Evolutionary conservation across 1,140 invertebrate species (phyloP).

Genomic region (Globodera ellingtonae): DNA sequence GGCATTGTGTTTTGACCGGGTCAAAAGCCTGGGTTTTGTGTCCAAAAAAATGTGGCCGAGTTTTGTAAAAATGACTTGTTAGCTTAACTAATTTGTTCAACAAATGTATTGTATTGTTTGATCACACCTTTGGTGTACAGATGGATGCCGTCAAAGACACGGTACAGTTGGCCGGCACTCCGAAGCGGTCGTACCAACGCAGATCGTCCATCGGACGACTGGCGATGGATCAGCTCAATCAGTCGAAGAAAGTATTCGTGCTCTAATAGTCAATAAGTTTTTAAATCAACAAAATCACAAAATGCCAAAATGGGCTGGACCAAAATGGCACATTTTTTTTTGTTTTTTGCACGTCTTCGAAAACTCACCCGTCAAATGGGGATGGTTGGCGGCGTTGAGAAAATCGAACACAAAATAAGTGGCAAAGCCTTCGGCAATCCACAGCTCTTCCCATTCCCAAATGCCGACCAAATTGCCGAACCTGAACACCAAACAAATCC

Average conservation of each 20-base stretch:
- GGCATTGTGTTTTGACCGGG: background rate
- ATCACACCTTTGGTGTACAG: slow-evolving; percentile 56
- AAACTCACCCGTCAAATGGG: slow-evolving; percentile 48
- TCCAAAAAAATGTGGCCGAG: no score
- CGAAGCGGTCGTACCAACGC: slow-evolving; percentile 35
- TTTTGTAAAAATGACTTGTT: no score
- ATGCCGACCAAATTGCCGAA: slow-evolving; percentile 69
- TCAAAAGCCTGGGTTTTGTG: no score
- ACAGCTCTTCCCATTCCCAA: slow-evolving; percentile 69
- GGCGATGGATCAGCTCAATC: slow-evolving; percentile 40
- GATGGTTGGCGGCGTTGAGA: slow-evolving; percentile 50
- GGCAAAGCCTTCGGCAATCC: slow-evolving; percentile 70
- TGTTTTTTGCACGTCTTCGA: slow-evolving; percentile 34
- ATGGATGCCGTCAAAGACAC: slow-evolving; percentile 55
- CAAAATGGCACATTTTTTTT: background rate
- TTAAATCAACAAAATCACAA: no score
- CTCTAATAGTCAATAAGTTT: slow-evolving; percentile 18
- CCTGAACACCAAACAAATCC: slow-evolving; percentile 4
- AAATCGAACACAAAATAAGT: slow-evolving; percentile 65
- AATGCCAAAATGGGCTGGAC: no score
- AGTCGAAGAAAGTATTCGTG: slow-evolving; percentile 36
- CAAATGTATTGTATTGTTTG: no score
- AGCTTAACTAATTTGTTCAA: no score
- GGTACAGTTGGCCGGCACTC: slow-evolving; percentile 41
- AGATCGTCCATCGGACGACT: slow-evolving; percentile 26